Base-by-base conservation (phyloP, 2,888 invertebrate genomes). In the Pandemis cinnamomeana region DNA sequence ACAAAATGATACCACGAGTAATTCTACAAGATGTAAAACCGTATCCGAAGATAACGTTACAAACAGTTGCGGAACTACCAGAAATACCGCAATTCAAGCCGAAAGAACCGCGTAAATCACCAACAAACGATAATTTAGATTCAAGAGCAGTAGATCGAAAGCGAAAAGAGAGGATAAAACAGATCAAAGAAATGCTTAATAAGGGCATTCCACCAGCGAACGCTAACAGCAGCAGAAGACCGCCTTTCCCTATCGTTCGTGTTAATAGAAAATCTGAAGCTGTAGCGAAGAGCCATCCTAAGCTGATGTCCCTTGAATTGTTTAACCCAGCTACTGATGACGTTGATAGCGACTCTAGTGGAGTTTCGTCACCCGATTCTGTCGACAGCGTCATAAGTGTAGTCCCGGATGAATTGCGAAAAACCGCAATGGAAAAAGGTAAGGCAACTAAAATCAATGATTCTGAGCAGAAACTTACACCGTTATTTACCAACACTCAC, bases 251-350 rank as follows among this genome's bases (percentile, higher is more conserved):
- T 0, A 95, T 98, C 79, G 97, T 98, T 0, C 93, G 97, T 67
- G 95, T 97, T 62, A 91, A 94, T 61, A 93, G 94, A 79, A 95
- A 95, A 88, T 84, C 95, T 5, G 96, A 96, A 77, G 94, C 95
- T 0, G 94, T 96, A 36, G 96, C 95, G 0, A 96, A 96, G 80
- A 95, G 96, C 62, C 92, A 97, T 72, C 97, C 97, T 0, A 96
- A 97, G 77, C 90, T 98, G 15, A 94, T 98, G 84, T 96, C 97
- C 0, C 88, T 98, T 72, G 98, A 98, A 84, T 92, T 98, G 5
- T 98, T 98, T 84, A 98, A 98, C 90, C 98, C 98, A 1, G 98
- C 98, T 84, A 97, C 97, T 7, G 98, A 98, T 85, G 98, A 98
- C 83, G 95, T 98, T 88, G 98, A 98, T 86, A 98, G 98, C 83